Conservation (phyloP, 2,888 invertebrate genomes). For the Nomada lathburiana region DNA sequence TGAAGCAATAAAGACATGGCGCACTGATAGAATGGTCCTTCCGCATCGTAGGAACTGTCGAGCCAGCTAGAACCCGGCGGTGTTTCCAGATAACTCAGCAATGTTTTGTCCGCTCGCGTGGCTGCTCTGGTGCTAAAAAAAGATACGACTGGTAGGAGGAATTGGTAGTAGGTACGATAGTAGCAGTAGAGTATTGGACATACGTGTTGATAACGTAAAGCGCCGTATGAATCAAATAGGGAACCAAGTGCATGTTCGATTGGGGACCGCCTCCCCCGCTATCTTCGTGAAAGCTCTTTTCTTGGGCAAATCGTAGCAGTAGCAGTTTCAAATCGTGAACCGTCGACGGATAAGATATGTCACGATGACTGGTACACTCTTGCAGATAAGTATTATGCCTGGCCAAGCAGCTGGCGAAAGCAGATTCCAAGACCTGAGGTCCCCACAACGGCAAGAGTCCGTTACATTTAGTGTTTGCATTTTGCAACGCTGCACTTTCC, state of each 20-base stretch:
- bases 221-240: conserved; percentile 97
- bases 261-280: conserved; percentile 98
- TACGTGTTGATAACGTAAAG: conserved; percentile 96
- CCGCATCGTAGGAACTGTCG: conserved; percentile 94
- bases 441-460: conserved; percentile 98
- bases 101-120: conserved; percentile 91
- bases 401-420: conserved; percentile 96
- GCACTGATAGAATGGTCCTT: conserved; percentile 95
- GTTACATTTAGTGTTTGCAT: conserved; percentile 99
- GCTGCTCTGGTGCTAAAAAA: conserved; percentile 88
- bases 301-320: conserved; percentile 94
- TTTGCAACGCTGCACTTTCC: conserved; percentile 99
- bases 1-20: conserved; percentile 92
- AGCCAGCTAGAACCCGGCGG: conserved; percentile 88
- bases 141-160: background rate
- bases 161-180: background rate
- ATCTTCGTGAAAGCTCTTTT: conserved; percentile 98
- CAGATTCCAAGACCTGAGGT: conserved; percentile 95
- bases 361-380: conserved; percentile 90
- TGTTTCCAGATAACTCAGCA: conserved; percentile 90
- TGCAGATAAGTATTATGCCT: conserved; percentile 94
- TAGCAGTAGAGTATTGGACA: conserved; percentile 78
- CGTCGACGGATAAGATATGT: conserved; percentile 92
- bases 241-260: conserved; percentile 98
- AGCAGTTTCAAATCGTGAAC: conserved; percentile 97